Evolutionary conservation across 2,113 vertebrate species (phyloP).

Genomic region (Oncorhynchus mykiss): DNA sequence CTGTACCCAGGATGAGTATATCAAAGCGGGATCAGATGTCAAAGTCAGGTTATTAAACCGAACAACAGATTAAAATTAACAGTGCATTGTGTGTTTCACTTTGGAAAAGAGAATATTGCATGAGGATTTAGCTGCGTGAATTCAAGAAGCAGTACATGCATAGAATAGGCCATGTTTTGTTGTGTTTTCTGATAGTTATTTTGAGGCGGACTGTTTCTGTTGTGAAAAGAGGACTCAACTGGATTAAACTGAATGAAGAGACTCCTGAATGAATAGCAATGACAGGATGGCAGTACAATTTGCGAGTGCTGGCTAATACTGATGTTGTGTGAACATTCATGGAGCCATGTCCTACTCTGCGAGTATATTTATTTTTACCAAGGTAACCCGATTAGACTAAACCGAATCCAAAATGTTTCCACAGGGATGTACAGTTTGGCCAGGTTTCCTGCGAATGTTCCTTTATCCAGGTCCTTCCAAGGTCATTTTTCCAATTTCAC

Average conservation of each 20-base stretch:
- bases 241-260: conserved; percentile 36
- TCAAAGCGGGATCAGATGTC: conserved; percentile 5
- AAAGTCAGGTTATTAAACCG: not conserved
- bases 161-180: too few relatives aligned
- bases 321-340: conserved; percentile 18
- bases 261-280: conserved; percentile 23
- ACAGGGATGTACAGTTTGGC: conserved; percentile 2
- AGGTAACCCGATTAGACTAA: conserved; percentile 40
- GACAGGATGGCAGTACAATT: conserved; percentile 17
- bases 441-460: conserved; percentile 17
- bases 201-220: not conserved
- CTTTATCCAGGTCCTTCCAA: conserved; percentile 28
- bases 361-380: conserved; percentile 39
- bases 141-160: too few relatives aligned
- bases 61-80: too few relatives aligned
- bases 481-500: not conserved
- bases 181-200: not conserved
- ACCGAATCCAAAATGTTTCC: conserved; percentile 14
- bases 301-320: conserved; percentile 16
- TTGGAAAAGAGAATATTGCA: too few relatives aligned
- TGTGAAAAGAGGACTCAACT: conserved; percentile 19
- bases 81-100: too few relatives aligned
- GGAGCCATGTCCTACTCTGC: conserved; percentile 17
- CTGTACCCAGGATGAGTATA: conserved; percentile 18
- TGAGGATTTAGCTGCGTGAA: not conserved